Evolutionary conservation across 2,113 vertebrate genomes (phyloP).

Genomic region (Cavia porcellus): DNA sequence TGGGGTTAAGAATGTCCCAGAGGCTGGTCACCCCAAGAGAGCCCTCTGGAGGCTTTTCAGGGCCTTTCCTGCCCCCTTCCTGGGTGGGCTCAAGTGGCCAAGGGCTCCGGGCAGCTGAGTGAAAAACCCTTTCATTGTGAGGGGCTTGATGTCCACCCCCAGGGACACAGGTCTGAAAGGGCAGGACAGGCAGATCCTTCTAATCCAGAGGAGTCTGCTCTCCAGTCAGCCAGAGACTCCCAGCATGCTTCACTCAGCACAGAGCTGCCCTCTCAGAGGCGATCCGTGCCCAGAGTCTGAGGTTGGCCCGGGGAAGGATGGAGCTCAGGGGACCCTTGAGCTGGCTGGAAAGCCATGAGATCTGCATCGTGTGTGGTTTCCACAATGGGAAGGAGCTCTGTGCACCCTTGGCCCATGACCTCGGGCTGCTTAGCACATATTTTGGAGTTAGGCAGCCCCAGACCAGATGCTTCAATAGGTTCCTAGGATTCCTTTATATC

Average conservation of each 20-base stretch:
- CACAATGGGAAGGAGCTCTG: neutral
- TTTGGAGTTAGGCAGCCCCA: neutral
- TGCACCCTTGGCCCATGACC: neutral
- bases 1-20: conserved; percentile 41
- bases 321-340: neutral
- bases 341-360: neutral
- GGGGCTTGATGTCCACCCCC: neutral
- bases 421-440: neutral
- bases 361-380: neutral
- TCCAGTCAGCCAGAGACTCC: neutral
- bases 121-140: neutral
- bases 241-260: neutral
- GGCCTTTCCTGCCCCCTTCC: neutral
- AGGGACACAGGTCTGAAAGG: neutral
- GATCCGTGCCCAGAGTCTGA: neutral
- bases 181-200: neutral
- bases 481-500: neutral
- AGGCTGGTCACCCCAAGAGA: neutral
- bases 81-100: neutral
- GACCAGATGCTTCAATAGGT: neutral
- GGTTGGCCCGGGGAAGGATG: too few relatives aligned
- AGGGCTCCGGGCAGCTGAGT: neutral
- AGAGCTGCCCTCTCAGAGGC: neutral
- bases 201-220: neutral
- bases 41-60: neutral